Percentiles rank a stretch among this genome's conserved stretches.
Evolutionary conservation across 2,113 vertebrate species (phyloP).

Genomic region (Tringa solitaria): DNA sequence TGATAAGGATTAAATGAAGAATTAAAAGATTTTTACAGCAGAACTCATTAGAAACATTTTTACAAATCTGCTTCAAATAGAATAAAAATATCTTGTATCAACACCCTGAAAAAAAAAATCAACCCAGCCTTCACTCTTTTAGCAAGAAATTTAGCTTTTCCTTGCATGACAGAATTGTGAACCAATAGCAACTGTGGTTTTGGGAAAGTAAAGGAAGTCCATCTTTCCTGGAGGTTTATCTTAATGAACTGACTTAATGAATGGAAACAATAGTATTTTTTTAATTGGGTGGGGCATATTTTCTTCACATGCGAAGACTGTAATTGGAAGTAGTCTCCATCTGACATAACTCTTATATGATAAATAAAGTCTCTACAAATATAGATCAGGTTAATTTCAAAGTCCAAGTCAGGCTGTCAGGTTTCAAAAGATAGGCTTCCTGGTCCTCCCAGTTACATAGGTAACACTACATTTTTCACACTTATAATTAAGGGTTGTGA

Average conservation of each 20-base stretch:
- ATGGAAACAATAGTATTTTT: not conserved
- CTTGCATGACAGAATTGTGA: not conserved
- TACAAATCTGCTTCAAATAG: not conserved
- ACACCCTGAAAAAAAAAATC: not conserved
- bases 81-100: not conserved
- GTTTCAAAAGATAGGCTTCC: not conserved
- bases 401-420: not conserved
- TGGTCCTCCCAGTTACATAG: not conserved
- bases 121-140: not conserved
- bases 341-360: not conserved
- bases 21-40: not conserved
- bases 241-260: not conserved
- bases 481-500: not conserved
- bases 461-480: not conserved
- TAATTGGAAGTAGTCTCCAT: not conserved
- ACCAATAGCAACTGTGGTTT: not conserved
- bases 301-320: not conserved
- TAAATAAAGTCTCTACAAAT: not conserved
- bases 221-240: not conserved
- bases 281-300: not conserved
- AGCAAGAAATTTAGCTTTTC: not conserved
- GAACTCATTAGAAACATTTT: not conserved
- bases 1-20: conserved; percentile 4
- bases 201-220: not conserved
- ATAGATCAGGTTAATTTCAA: not conserved